Conservation (phyloP, 2,888 invertebrate species). For the Acleris literana region DNA sequence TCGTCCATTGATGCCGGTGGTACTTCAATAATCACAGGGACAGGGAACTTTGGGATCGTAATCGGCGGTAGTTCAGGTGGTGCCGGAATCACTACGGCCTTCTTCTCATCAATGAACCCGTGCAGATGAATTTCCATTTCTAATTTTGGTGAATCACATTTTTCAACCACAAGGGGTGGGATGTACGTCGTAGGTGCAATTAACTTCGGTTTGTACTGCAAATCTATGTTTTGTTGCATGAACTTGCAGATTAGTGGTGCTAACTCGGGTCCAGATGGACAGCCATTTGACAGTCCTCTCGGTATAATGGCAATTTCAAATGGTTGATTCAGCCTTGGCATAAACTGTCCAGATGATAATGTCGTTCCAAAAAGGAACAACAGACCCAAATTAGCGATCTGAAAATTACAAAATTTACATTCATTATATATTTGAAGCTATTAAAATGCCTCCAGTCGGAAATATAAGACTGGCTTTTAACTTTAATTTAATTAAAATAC, state of each 20-base stretch:
- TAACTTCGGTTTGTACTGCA: conserved; percentile 20
- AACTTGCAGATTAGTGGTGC: conserved; percentile 32
- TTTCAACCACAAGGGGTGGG: conserved; percentile 18
- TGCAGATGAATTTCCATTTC: conserved; percentile 31
- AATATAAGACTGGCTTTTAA: no score
- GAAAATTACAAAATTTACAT: conserved; percentile 1
- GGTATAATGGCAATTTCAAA: not conserved
- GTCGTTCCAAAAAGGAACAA: conserved; percentile 24
- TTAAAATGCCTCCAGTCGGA: no score
- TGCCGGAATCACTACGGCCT: conserved; percentile 36
- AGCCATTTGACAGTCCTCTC: conserved; percentile 11
- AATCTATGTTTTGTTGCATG: conserved; percentile 14
- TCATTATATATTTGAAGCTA: not conserved
- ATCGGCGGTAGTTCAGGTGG: conserved; percentile 38
- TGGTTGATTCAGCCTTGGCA: not conserved
- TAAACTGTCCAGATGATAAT: conserved; percentile 10
- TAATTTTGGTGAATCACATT: conserved; percentile 23
- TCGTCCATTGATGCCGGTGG: conserved; percentile 5
- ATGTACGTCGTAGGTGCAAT: conserved; percentile 22
- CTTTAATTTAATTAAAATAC: no score
- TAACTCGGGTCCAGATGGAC: conserved; percentile 20
- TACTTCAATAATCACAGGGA: conserved; percentile 21
- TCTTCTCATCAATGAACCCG: conserved; percentile 18
- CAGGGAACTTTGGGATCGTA: conserved; percentile 32
- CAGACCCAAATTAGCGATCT: conserved; percentile 16